Conservation (phyloP, 2,113 vertebrate genomes). For the Romanogobio albipinnatus region DNA sequence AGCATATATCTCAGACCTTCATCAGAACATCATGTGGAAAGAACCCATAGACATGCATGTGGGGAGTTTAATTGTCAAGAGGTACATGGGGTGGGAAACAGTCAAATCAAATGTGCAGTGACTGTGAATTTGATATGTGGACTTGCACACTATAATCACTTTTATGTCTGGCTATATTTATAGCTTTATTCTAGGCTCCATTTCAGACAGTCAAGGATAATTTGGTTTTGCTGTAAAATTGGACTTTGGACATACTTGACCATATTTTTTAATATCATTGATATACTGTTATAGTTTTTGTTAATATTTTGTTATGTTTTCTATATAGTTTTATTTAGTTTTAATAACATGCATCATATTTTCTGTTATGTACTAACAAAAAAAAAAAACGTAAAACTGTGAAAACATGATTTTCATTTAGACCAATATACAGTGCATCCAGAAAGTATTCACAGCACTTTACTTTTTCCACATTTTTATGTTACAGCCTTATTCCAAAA, state of each 20-base stretch:
- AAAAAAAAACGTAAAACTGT: too few species aligned
- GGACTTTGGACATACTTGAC: background rate
- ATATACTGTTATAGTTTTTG: too few species aligned
- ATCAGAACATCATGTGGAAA: background rate
- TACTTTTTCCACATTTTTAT: too few species aligned
- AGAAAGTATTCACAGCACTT: too few species aligned
- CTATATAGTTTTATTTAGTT: too few species aligned
- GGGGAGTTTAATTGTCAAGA: slow-evolving; percentile 28
- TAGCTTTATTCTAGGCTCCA: background rate
- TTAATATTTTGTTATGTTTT: too few species aligned
- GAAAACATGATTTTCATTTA: too few species aligned
- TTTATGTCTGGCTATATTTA: background rate
- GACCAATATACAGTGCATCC: too few species aligned
- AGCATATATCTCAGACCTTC: slow-evolving; percentile 6
- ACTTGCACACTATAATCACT: background rate
- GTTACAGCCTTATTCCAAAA: too few species aligned
- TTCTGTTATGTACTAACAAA: too few species aligned
- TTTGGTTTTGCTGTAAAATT: background rate
- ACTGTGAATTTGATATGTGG: slow-evolving; percentile 18
- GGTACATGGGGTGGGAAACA: background rate
- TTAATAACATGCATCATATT: too few species aligned
- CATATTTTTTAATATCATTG: too few species aligned
- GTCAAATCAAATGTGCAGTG: background rate
- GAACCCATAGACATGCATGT: background rate
- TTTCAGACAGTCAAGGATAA: background rate